Base-by-base conservation (phyloP, 2,113 vertebrate species). In the Hyperoodon ampullatus region DNA sequence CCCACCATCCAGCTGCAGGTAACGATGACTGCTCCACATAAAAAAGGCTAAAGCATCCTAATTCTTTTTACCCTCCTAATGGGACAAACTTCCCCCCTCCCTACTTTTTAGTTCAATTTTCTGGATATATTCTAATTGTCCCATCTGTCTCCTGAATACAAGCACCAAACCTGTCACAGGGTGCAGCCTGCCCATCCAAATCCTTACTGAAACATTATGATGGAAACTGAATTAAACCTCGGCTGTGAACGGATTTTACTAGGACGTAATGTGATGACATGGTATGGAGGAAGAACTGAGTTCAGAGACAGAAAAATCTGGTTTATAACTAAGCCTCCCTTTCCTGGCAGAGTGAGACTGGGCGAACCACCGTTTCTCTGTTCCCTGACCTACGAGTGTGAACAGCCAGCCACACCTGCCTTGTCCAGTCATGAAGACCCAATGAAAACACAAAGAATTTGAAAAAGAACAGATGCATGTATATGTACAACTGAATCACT, bases 1-100 rank as follows among this genome's bases (percentile, higher is more conserved):
- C 2, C 9, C 8, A 70, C 8, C 33, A 35, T 26, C 15, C 0
- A 28, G 30, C 18, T 13, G 4, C 0, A 28, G 9, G 28, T 47
- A 26, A 35, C 23, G 30, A 14, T 3, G 5, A 63, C 18, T 28
- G 30, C 8, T 18, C 72, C 42, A 9, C 14, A 19, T 35, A 5
- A 28, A 77, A 65, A 77, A 0, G 23, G 68, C 53, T 83, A 11
- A 6, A 12, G 3, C 2, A 18, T 44, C 50, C n/a, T 16, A 21
- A 6, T 71, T 14, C 3, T 35, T 58, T 53, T 6, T 26, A 13
- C 3, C 19, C 6, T 60, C n/a, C 85, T 47, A 44, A 44, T 33
- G 71, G 15, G 61, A 9, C 35, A 58, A n/a, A 9, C 8, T 11
- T 26, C 13, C n/a, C 15, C 39, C 12, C 13, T 16, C 44, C 33